phyloP scores from a whole-genome alignment of 2,113 vertebrate genomes.

The Catagonus wagneri region DNA sequence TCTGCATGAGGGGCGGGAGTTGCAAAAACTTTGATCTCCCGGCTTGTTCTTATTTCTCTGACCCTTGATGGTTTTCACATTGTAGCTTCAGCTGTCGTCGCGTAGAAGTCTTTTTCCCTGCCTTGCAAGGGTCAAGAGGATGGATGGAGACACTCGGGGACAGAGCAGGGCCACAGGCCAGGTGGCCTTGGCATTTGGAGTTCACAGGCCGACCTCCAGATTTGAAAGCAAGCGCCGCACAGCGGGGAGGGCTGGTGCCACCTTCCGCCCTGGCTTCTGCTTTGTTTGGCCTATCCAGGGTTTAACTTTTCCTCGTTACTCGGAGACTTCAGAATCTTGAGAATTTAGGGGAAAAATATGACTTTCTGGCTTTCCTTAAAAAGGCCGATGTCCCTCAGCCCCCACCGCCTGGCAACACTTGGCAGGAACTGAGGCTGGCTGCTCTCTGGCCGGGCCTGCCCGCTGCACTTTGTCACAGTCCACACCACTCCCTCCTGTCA shows the following conservation, averaged over 20 bases:
- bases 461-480: background rate
- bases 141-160: background rate
- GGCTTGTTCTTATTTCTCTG: background rate
- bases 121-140: background rate
- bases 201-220: background rate
- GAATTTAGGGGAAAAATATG: background rate
- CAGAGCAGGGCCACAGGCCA: background rate
- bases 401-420: background rate
- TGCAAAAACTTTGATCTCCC: background rate
- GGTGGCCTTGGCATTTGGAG: conserved; percentile 1
- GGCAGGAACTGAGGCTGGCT: background rate
- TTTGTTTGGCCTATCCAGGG: background rate
- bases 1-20: background rate
- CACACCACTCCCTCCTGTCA: background rate
- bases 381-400: background rate
- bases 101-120: background rate
- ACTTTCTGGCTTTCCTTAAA: conserved; percentile 33
- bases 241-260: accelerated
- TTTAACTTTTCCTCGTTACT: conserved; percentile 6
- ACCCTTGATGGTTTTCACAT: background rate
- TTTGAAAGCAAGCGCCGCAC: conserved; percentile 27
- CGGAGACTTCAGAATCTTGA: conserved; percentile 2
- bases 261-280: background rate
- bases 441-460: background rate
- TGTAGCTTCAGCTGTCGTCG: background rate